Base-by-base conservation (phyloP, 2,113 vertebrate genomes). In the Vombatus ursinus region DNA sequence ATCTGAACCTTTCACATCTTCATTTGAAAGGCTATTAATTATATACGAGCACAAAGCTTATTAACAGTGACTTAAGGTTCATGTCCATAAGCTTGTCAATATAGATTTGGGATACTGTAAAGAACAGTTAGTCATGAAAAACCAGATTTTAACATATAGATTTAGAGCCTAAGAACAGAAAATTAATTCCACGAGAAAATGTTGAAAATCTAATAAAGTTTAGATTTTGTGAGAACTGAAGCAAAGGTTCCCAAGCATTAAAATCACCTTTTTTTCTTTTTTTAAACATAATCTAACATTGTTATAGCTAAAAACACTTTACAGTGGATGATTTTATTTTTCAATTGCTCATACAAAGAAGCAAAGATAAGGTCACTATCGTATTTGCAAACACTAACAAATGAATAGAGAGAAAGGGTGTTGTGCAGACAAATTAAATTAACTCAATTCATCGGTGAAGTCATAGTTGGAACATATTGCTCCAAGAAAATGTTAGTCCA, bases 131-230 rank as follows among this genome's bases (percentile, higher is more conserved):
- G 3, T 14, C 28, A n/a, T 49, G 11, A 94, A 54, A 77, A 47
- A 57, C 26, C 8, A 6, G 31, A 84, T 50, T 93, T 84, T 91
- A 89, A 92, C 96, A 94, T 52, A 91, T 53, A 11, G 54, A 68
- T 16, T n/a, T 89, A 48, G 11, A 95, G 19, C 48, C 11, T 44
- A 12, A 95, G 14, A 93, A 92, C 8, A 52, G 52, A 92, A 57
- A 93, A 92, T 12, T 90, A 92, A 94, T 89, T 92, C 84, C 25
- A 90, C 14, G 5, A 52, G 31, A 90, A 61, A 91, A 93, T 26
- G 24, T 37, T 16, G 50, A 94, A 53, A 61, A 44, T 19, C 25
- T 22, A 93, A 47, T 31, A 11, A 89, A 92, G 90, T 52, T 26
- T 24, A 8, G 52, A 93, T n/a, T n/a, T 50, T 54, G 52, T 22